Conservation (phyloP, 2,797 vertebrate genomes). For the Varecia variegata region DNA sequence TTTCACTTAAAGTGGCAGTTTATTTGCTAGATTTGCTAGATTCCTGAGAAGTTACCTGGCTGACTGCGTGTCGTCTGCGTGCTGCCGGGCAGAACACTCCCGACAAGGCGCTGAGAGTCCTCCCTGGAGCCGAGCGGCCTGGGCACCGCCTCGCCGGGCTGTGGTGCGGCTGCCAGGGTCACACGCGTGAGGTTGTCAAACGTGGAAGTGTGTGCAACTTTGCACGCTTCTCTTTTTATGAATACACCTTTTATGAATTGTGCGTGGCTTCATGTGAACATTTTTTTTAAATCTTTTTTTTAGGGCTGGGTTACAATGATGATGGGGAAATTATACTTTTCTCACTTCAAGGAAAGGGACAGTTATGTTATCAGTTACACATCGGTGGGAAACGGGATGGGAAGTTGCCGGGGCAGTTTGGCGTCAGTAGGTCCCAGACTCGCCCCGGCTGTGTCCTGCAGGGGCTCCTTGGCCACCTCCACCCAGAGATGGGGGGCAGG, state of each 20-base stretch:
- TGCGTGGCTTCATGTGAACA: background rate
- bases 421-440: too few species aligned
- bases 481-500: too few species aligned
- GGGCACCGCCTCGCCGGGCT: rapidly evolving
- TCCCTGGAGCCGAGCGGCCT: background rate
- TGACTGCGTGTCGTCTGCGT: rapidly evolving
- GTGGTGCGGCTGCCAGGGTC: background rate
- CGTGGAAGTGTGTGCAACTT: background rate
- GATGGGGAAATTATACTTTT: background rate
- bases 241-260: background rate
- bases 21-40: background rate
- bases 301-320: background rate
- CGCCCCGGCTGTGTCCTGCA: too few species aligned
- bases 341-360: background rate
- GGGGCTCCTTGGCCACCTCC: background rate
- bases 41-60: background rate
- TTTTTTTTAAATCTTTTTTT: background rate
- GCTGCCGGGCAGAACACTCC: rapidly evolving
- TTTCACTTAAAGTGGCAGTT: too few species aligned
- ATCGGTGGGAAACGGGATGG: background rate
- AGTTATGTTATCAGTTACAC: background rate
- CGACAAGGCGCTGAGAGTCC: background rate
- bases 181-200: background rate
- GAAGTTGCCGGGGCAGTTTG: background rate
- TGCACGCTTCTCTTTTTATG: background rate